Base-by-base conservation (phyloP, 23 tunicate genomes). In the Clavelina lepadiformis region DNA sequence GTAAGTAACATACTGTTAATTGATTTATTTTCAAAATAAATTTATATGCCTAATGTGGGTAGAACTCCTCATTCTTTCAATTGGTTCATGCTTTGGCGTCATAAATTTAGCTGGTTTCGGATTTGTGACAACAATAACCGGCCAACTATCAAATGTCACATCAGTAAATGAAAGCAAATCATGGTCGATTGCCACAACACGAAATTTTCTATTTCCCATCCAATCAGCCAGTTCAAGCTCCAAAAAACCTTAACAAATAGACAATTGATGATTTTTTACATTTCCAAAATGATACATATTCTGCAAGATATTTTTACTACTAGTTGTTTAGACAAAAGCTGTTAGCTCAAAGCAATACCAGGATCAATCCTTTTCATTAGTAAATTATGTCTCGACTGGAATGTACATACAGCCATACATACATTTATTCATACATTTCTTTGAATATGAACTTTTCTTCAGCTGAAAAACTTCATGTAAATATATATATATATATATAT, bases 41-140 rank as follows among this genome's bases (percentile, higher is more conserved):
- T n/a, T n/a, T n/a, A n/a, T n/a, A n/a, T n/a, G n/a, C 97, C 98
- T 67, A 15, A 93, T 69, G 74, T 93, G 98, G 36, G 85, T 68
- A 8, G 94, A 84, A 3, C 61, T 68, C 4, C 41, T 56, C 2
- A 93, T 83, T 63, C 88, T 63, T 36, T 67, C 67, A 33, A 93
- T 61, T 30, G 98, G 98, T 69, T 93, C 87, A 61, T 53, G 70
- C 24, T 69, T 61, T 0, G 98, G 98, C 35, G 68, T 79, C 83
- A 79, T 78, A 41, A 58, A 69, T 28, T 53, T 69, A 19, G 87
- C 69, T 20, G 68, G 69, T 33, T 79, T 85, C 0, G 93, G 98
- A 54, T 79, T 84, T 18, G 94, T 93, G 50, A 93, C 53, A 5
- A 83, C 58, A 49, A 93, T 60, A 31, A 76, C 72, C 15, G 93